These are phyloP conservation scores for Oryzaephilus surinamensis DNA, from an alignment of 1,140 invertebrate genomes.

Conservation along the genomic window DNA sequence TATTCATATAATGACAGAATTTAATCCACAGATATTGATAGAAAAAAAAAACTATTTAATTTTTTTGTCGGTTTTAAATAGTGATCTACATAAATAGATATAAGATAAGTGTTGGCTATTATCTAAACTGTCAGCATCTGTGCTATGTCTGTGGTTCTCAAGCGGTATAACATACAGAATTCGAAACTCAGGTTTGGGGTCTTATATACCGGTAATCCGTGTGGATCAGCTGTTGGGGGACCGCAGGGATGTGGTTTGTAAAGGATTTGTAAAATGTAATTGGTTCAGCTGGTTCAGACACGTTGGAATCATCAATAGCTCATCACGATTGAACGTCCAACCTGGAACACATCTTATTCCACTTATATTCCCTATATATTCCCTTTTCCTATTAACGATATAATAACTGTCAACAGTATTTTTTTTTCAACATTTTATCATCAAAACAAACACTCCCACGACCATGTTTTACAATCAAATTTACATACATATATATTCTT, in stretches of 20 bases:
- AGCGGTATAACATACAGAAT: constrained; percentile 16
- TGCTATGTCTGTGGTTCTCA: too few relatives aligned
- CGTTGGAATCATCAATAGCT: constrained; percentile 38
- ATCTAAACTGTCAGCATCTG: constrained; percentile 21
- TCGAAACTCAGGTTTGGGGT: constrained; percentile 8
- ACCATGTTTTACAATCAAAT: too few relatives aligned
- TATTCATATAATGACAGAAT: too few relatives aligned
- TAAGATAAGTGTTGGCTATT: constrained; percentile 22
- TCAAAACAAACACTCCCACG: too few relatives aligned
- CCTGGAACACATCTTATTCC: too few relatives aligned
- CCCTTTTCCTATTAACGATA: too few relatives aligned
- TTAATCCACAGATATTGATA: too few relatives aligned
- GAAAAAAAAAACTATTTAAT: constrained; percentile 15
- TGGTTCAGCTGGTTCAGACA: constrained; percentile 40
- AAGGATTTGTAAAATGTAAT: constrained; percentile 38
- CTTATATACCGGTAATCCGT: constrained; percentile 26
- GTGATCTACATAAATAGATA: constrained; percentile 19
- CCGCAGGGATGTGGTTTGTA: constrained; percentile 21
- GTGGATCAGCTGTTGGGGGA: constrained; percentile 25
- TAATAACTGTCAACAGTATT: too few relatives aligned
- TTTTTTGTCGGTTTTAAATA: constrained; percentile 14
- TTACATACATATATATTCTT: too few relatives aligned
- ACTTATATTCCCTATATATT: too few relatives aligned
- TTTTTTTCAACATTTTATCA: too few relatives aligned
- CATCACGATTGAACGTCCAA: constrained; percentile 31